Conservation (phyloP, 2,113 vertebrate genomes). For the Varanus salvator region DNA sequence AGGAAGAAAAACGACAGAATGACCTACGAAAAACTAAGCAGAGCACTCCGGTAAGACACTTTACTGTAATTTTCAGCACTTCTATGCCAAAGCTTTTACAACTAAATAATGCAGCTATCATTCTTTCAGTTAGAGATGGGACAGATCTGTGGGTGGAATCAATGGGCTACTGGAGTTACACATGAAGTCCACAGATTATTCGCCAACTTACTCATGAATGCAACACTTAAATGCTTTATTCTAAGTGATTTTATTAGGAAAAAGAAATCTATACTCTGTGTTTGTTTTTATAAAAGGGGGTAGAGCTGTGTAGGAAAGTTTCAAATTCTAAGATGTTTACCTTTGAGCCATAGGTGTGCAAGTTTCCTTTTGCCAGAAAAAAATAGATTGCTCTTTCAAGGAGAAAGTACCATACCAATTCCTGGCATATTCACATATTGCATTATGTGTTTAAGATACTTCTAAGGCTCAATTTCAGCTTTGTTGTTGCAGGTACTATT, state of each 20-base stretch:
- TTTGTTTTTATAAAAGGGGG: background rate
- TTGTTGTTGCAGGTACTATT: constrained; percentile 72
- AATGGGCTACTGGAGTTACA: background rate
- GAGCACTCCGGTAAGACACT: constrained; percentile 68
- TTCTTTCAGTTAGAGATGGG: constrained; percentile 31
- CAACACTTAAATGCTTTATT: constrained; percentile 32
- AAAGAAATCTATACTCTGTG: background rate
- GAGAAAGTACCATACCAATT: background rate
- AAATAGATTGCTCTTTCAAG: background rate
- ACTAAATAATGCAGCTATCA: background rate
- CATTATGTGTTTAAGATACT: background rate
- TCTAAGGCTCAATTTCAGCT: constrained; percentile 21
- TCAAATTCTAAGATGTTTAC: constrained; percentile 48
- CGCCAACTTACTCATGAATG: background rate
- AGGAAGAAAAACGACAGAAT: constrained; percentile 79
- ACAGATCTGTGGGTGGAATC: background rate
- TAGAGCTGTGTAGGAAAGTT: constrained; percentile 46
- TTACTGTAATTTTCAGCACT: background rate
- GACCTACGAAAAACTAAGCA: constrained; percentile 76
- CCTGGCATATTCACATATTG: background rate
- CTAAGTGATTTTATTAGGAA: background rate
- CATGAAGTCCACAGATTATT: background rate
- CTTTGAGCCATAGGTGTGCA: constrained; percentile 37
- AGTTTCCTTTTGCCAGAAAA: constrained; percentile 3
- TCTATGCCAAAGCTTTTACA: background rate